Base-by-base conservation (phyloP, 2,113 vertebrate species). In the Pygoscelis antarcticus region DNA sequence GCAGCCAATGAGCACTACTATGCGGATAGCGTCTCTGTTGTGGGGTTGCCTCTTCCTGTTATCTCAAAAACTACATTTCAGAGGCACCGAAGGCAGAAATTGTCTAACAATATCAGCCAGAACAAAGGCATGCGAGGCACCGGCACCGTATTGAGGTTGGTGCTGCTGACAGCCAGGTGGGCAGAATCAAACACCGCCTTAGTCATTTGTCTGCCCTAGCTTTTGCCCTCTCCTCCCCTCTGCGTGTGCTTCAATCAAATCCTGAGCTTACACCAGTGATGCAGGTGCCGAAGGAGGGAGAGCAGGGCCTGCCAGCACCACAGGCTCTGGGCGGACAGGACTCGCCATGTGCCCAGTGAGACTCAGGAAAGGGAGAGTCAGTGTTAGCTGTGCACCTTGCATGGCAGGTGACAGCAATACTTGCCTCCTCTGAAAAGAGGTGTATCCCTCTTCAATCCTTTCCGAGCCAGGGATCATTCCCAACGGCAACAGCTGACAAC, bases 311-410 rank as follows among this genome's bases (percentile, higher is more conserved):
- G 42, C 17, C 1, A 1, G 32, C 26, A 49, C 44, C 40, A 3
- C 0, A 1, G 69, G 58, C 49, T 88, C 44, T 16, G 3, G 2
- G 10, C 2, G 0, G 42, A 42, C 0, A 0, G 26, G 32, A 14
- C 1, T 70, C 80, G n/a, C 36, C 0, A 0, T 0, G 0, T 10
- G 14, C 46, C 30, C 54, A 32, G 19, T 0, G 2, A 78, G 46
- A 19, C 14, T 19, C 6, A 0, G 8, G 32, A 29, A 55, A 68
- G 7, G 11, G 21, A 5, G 32, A 36, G 11, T 2, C 36, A 19
- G n/a, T 1, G 0, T 23, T 29, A 30, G 17, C 30, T 32, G 5
- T 55, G 66, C 32, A 51, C 32, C 26, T 32, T 10, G 7, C 71
- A 10, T 20, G 17, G 61, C 52, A 76, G 55, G 8, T 42, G 14